Percentiles rank a stretch among this genome's conserved stretches.
Evolutionary conservation across 2,113 vertebrate species (phyloP).

Genomic region (Eptesicus fuscus): DNA sequence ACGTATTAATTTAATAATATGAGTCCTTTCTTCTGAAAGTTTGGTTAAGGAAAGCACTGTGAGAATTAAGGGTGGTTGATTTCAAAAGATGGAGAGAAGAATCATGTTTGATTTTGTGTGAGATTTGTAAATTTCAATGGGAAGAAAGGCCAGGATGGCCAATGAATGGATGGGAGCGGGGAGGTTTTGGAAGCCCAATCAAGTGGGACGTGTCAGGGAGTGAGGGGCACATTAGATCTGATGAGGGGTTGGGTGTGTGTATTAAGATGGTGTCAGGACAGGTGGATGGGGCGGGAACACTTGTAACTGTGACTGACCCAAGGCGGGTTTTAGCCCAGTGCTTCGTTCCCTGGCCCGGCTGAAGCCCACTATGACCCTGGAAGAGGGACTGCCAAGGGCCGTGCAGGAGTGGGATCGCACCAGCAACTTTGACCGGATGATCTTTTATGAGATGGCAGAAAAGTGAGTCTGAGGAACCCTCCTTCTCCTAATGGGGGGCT

Average conservation of each 20-base stretch:
- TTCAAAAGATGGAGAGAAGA: neutral
- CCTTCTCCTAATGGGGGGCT: neutral
- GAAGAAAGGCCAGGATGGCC: neutral
- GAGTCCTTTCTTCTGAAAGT: neutral
- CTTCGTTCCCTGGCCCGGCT: slow-evolving; percentile 73
- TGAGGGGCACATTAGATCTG: neutral
- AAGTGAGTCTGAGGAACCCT: slow-evolving; percentile 73
- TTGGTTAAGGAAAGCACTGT: neutral
- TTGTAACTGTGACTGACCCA: slow-evolving; percentile 18
- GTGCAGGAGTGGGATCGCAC: slow-evolving; percentile 76
- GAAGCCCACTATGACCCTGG: slow-evolving; percentile 68
- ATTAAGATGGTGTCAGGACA: neutral
- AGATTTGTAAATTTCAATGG: neutral
- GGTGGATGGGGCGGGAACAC: neutral
- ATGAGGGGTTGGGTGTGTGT: neutral
- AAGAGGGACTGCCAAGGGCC: slow-evolving; percentile 68
- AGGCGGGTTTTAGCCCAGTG: slow-evolving; percentile 71
- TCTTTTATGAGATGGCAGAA: slow-evolving; percentile 79
- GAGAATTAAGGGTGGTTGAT: neutral
- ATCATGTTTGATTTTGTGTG: neutral
- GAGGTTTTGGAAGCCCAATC: neutral
- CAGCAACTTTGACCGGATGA: slow-evolving; percentile 80
- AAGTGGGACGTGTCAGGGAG: neutral
- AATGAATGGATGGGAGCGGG: neutral
- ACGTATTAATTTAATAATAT: neutral